These are phyloP conservation scores for Dendrophyllia cribrosa DNA, from an alignment of 64 coral and sea anemone genomes.

Conservation along the genomic window DNA sequence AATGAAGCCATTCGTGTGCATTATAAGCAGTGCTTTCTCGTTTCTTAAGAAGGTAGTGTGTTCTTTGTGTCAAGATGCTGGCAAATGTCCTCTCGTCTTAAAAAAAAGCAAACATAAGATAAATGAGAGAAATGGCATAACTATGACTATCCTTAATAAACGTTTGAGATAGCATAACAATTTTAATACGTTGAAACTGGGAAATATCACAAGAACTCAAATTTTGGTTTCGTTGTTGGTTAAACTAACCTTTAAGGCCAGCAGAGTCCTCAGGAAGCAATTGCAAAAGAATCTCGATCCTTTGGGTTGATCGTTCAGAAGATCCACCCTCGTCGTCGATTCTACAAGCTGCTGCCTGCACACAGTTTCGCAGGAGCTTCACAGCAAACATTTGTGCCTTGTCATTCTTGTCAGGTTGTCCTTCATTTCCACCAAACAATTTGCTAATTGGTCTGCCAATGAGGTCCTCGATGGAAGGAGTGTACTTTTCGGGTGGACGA, in stretches of 20 bases:
- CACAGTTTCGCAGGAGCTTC: constrained; percentile 56
- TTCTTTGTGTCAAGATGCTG: constrained; percentile 7
- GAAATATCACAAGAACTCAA: background rate
- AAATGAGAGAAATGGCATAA: background rate
- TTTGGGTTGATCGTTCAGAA: constrained; percentile 48
- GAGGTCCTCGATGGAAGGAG: constrained; percentile 71
- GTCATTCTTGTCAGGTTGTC: background rate
- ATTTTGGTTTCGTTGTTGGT: background rate
- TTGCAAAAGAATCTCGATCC: constrained; percentile 69
- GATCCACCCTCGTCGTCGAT: constrained; percentile 60
- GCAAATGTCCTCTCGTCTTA: constrained; percentile 45
- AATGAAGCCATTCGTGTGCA: constrained; percentile 58
- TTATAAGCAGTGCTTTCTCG: constrained; percentile 37
- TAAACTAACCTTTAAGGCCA: constrained; percentile 22
- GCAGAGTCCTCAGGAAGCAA: constrained; percentile 61
- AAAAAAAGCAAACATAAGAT: background rate
- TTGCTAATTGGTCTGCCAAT: constrained; percentile 75
- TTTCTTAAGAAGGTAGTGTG: constrained; percentile 55
- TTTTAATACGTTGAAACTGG: background rate
- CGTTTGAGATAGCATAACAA: no score
- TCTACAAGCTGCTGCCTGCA: constrained; percentile 78
- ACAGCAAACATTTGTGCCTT: background rate
- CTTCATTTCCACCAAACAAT: constrained; percentile 58
- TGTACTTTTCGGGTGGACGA: constrained; percentile 69
- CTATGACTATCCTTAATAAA: background rate